Evolutionary conservation across 2,113 vertebrate genomes (phyloP).

Genomic region (Todiramphus saurophagus): DNA sequence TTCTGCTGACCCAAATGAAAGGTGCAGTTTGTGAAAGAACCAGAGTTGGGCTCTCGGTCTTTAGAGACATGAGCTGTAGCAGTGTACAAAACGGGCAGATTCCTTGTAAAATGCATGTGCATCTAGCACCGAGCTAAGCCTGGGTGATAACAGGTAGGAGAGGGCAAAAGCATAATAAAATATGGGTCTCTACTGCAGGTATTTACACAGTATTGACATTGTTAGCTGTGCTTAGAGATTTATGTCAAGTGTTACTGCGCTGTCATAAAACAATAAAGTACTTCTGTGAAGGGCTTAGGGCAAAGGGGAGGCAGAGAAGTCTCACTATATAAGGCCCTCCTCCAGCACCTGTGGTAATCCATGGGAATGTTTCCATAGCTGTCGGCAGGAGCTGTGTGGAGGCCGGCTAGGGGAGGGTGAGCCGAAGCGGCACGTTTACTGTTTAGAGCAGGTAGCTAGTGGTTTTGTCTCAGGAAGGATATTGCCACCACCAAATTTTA

Average conservation of each 20-base stretch:
- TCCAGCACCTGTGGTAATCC: background rate
- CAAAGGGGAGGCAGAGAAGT: background rate
- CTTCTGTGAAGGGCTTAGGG: constrained; percentile 43
- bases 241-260: constrained; percentile 10
- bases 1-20: background rate
- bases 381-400: background rate
- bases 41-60: background rate
- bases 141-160: background rate
- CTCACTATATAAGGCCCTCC: constrained; percentile 21
- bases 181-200: background rate
- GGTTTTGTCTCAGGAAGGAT: background rate
- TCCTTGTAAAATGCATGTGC: background rate
- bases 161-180: background rate
- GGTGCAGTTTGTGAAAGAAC: background rate
- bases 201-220: constrained; percentile 39
- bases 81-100: background rate
- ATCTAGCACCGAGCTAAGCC: background rate
- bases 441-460: background rate
- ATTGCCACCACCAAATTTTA: background rate
- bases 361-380: constrained; percentile 9
- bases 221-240: constrained; percentile 25
- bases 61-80: background rate
- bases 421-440: background rate
- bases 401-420: background rate
- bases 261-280: constrained; percentile 61